phyloP scores from a whole-genome alignment of 2,888 invertebrate genomes.

The Dasysyrphus albostriatus region DNA sequence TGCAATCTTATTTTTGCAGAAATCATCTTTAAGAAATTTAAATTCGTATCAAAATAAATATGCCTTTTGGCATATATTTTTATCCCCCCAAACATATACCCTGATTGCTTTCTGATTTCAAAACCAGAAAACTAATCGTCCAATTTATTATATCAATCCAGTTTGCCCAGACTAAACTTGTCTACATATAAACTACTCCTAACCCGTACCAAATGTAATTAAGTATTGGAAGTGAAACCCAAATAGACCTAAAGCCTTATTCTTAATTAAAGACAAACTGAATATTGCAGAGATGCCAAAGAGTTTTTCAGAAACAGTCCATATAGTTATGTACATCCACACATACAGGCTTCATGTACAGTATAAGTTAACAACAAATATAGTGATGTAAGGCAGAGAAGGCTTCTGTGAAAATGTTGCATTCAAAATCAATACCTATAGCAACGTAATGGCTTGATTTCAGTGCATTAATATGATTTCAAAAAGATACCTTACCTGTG shows the following conservation, averaged over 20 bases:
- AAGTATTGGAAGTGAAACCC: conserved; percentile 51
- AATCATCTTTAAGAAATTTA: too few relatives aligned
- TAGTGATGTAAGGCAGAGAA: neutral
- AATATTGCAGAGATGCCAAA: neutral
- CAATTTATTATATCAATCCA: conserved; percentile 19
- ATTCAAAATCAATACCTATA: neutral
- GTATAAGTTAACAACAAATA: neutral
- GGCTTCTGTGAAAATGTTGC: neutral
- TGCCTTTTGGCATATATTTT: too few relatives aligned
- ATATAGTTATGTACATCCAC: neutral
- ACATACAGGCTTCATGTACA: too few relatives aligned
- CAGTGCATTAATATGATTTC: neutral
- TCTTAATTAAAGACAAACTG: conserved; percentile 50
- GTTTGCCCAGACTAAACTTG: too few relatives aligned
- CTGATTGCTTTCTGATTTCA: too few relatives aligned
- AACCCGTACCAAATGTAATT: conserved; percentile 20
- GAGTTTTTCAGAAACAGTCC: neutral
- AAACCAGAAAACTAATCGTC: conserved; percentile 20
- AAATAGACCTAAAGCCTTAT: conserved; percentile 34
- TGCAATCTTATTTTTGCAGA: too few relatives aligned
- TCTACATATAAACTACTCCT: too few relatives aligned
- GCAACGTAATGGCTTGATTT: conserved; percentile 11
- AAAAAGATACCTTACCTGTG: neutral
- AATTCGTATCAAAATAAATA: too few relatives aligned
- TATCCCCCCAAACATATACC: too few relatives aligned